Base-by-base conservation (phyloP, 2,888 invertebrate species). In the Sarcophaga carnaria region DNA sequence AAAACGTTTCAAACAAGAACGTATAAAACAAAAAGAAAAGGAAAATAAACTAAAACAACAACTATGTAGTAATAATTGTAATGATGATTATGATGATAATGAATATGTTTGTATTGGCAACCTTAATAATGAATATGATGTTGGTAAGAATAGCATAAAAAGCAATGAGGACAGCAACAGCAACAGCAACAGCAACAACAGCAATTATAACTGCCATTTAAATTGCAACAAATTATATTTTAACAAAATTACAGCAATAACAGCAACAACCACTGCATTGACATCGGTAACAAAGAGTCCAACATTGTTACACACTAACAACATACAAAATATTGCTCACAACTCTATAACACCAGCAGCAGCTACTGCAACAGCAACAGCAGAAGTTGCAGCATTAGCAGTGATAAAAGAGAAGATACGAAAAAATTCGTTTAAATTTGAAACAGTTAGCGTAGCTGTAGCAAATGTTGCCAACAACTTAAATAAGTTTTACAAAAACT, bases 191-290 rank as follows among this genome's bases (percentile, higher is more conserved):
- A 75, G 54, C 49, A 80, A 69, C 62, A 83, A 72, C 45, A 76
- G 80, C 75, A 83, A 83, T 60, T 86, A 84, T 27, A 85, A 85
- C 88, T 88, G 83, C 85, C 88, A 86, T 86, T 86, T 85, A 63
- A 86, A 79, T 82, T 75, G 76, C 67, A 84, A 78, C 47, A 84
- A 87, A 79, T 81, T 87, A 75, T 81, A 84, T 81, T 84, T 76
- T 66, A 87, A 84, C 60, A 74, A 86, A 83, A 80, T 62, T 82
- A 70, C 69, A 85, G 64, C 88, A 83, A 79, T 81, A 81, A 76
- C 75, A 85, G 64, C 79, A 87, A 77, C 82, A 83, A 83, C 83
- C 89, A 80, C 67, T 45, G 63, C 69, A 25, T 22, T 17, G 25
- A 47, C 67, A 66, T 20, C 72, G 25, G 22, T 37, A 77, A 37